Evolutionary conservation across 2,888 invertebrate genomes (phyloP), one percentile per base, ranked within the genome.

Genomic region (Morpho helenor): DNA sequence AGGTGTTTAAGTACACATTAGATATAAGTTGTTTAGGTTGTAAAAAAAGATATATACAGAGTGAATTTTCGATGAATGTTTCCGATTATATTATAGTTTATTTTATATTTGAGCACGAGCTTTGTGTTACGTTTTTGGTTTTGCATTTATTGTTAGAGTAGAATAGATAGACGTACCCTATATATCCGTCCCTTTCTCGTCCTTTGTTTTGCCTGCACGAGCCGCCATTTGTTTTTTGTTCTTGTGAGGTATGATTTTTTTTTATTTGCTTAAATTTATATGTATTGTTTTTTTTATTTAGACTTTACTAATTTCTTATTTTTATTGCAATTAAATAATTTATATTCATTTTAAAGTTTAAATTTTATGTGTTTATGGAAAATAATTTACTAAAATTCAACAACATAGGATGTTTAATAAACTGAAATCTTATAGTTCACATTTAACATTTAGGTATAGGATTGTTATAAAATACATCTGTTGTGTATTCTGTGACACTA

Each of bases 241-340:
- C 74, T 70, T 74, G 68, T 76, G 74, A 88, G 87, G 88, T 87
- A 88, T 83, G 87, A 72, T 82, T 82, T 79, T 16, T 74, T 66
- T 54, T 55, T 44, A 48, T 49, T 48, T 10, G 5, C 9, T 46
- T 52, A 49, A 47, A 72, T 68, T 66, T 67, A 71, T 76, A 69
- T 70, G 2, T 0, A 31, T 31, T 31, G 3, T 31, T 31, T 31
- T 65, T 69, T 66, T 44, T 49, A 54, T 62, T 62, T 56, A 23
- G 56, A 52, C 57, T 63, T 57, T 59, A 31, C 31, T 31, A 1
- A 31, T 31, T 31, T 31, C 31, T 3, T 31, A 31, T 1, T 3
- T 31, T 0, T 31, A 31, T 31, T 31, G 5, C 1, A 31, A 31
- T 31, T 31, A 31, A 5, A 31, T 31, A 31, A 31, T 31, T 31